These are phyloP conservation scores for Hoplodrina ambigua DNA, from an alignment of 2,888 invertebrate species.

Conservation along the genomic window DNA sequence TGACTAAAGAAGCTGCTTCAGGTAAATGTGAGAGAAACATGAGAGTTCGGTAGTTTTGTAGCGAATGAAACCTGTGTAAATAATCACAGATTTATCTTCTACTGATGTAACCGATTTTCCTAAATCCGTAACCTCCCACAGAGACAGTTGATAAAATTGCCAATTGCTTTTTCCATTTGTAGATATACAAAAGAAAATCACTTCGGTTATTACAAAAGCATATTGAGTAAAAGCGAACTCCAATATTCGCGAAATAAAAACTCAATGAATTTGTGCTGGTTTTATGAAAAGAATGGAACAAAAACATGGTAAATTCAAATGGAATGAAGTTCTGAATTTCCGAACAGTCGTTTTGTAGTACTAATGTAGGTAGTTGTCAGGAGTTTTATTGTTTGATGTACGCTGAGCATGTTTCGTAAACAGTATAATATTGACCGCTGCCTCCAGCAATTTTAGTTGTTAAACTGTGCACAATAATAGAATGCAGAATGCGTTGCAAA, in stretches of 20 bases:
- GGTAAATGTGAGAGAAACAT: not conserved
- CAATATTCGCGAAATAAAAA: conserved; percentile 56
- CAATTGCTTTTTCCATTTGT: conserved; percentile 39
- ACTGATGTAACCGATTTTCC: not conserved
- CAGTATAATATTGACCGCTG: conserved; percentile 50
- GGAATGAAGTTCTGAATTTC: conserved; percentile 47
- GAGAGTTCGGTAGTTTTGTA: not conserved
- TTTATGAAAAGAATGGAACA: conserved; percentile 42
- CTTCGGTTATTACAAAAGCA: conserved; percentile 51
- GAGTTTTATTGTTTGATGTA: conserved; percentile 54
- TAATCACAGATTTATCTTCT: not conserved
- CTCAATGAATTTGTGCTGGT: conserved; percentile 49
- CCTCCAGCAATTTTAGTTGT: conserved; percentile 49
- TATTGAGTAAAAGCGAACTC: conserved; percentile 42
- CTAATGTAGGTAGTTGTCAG: conserved; percentile 45
- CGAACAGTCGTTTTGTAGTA: conserved; percentile 42
- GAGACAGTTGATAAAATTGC: conserved; percentile 9
- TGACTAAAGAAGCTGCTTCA: not conserved
- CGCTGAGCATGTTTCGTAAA: conserved; percentile 41
- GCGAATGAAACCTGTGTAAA: not conserved
- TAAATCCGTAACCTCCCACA: conserved; percentile 9
- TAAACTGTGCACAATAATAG: conserved; percentile 40
- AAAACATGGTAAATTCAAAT: conserved; percentile 46
- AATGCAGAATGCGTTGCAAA: conserved; percentile 43
- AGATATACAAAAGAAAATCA: conserved; percentile 53